Evolutionary conservation across 2,888 invertebrate species (phyloP).

Genomic region (Cetonia aurata): DNA sequence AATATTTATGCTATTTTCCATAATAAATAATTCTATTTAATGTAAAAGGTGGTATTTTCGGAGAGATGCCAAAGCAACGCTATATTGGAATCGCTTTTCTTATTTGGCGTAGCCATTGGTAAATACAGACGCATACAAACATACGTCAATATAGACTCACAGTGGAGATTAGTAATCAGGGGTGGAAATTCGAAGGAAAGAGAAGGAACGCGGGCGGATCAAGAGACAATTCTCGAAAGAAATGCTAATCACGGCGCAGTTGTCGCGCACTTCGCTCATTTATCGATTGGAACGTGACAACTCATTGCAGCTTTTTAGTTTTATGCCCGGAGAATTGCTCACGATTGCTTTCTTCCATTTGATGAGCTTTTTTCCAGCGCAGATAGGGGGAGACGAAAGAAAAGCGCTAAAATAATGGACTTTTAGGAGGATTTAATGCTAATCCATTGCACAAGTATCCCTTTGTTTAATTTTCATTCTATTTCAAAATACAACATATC

Average conservation of each 20-base stretch:
- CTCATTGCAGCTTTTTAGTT: constrained; percentile 62
- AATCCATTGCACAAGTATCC: constrained; percentile 44
- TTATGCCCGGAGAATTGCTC: constrained; percentile 56
- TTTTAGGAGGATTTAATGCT: constrained; percentile 54
- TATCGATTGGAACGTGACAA: constrained; percentile 62
- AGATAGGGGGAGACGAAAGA: constrained; percentile 48
- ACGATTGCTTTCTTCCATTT: constrained; percentile 58
- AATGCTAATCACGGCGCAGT: constrained; percentile 59
- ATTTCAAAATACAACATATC: constrained; percentile 40
- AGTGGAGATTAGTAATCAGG: neutral
- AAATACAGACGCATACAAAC: no score
- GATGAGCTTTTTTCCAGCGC: constrained; percentile 54
- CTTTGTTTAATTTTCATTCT: constrained; percentile 42
- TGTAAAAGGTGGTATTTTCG: no score
- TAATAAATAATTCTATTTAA: no score
- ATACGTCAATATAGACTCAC: no score
- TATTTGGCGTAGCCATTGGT: no score
- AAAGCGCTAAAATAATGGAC: constrained; percentile 56
- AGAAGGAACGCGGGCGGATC: constrained; percentile 44
- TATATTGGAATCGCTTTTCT: no score
- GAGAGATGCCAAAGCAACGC: no score
- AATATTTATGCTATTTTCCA: no score
- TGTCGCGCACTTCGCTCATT: constrained; percentile 59
- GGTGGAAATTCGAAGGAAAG: constrained; percentile 15
- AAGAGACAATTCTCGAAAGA: constrained; percentile 56